phyloP scores from a whole-genome alignment of 2,888 invertebrate species.

The Myopa testacea region DNA sequence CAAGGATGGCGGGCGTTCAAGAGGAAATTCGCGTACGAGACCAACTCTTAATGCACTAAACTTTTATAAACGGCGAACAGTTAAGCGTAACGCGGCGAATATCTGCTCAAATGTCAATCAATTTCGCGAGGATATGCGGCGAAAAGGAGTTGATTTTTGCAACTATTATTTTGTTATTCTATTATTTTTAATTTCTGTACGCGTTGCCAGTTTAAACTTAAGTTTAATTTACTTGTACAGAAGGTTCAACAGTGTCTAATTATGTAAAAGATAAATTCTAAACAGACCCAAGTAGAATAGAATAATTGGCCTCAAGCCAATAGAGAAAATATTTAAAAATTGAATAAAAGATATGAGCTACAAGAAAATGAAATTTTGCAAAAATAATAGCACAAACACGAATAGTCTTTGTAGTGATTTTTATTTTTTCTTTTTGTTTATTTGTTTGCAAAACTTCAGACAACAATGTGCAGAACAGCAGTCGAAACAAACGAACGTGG shows the following conservation, averaged over 20 bases:
- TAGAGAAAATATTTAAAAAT: neutral
- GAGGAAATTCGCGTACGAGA: slow-evolving; percentile 4
- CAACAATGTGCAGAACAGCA: slow-evolving; percentile 19
- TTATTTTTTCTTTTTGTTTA: neutral
- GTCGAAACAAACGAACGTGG: neutral
- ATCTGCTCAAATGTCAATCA: neutral
- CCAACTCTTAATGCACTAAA: no score
- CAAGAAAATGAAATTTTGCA: slow-evolving; percentile 13
- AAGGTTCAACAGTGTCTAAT: slow-evolving; percentile 3
- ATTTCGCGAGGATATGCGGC: neutral
- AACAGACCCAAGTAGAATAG: neutral
- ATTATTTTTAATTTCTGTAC: neutral
- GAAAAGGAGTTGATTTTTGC: neutral
- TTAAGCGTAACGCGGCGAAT: slow-evolving; percentile 17
- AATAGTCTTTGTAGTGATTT: slow-evolving; percentile 3
- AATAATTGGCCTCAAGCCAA: slow-evolving; percentile 24
- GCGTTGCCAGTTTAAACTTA: no score
- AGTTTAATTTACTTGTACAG: neutral
- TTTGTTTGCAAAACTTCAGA: slow-evolving; percentile 13
- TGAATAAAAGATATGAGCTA: slow-evolving; percentile 10
- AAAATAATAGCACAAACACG: neutral
- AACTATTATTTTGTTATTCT: neutral
- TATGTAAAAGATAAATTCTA: slow-evolving; percentile 10
- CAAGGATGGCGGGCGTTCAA: slow-evolving; percentile 31
- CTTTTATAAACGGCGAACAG: neutral